Evolutionary conservation across 2,888 invertebrate species (phyloP).

Genomic region (Dolichopus griseipennis): DNA sequence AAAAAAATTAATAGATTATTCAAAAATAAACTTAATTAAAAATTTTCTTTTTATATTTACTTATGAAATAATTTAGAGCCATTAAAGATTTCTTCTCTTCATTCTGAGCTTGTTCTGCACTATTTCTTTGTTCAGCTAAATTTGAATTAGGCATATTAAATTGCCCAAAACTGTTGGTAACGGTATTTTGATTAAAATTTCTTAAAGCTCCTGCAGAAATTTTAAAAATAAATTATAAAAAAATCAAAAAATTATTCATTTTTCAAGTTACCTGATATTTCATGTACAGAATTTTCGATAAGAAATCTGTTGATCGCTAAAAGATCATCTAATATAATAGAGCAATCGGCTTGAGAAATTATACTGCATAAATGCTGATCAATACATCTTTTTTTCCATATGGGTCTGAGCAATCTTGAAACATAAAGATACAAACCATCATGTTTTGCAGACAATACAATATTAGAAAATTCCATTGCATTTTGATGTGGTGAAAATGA

Average conservation of each 20-base stretch:
- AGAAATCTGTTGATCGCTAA: slow-evolving; percentile 67
- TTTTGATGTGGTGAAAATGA: slow-evolving; percentile 20
- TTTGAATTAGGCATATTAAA: slow-evolving; percentile 24
- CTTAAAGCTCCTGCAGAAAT: neutral
- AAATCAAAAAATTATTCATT: neutral
- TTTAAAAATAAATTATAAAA: slow-evolving; percentile 8
- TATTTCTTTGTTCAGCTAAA: slow-evolving; percentile 33
- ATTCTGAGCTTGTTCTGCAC: slow-evolving; percentile 46
- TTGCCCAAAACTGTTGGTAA: slow-evolving; percentile 28
- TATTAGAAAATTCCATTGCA: slow-evolving; percentile 29
- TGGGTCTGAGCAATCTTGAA: slow-evolving; percentile 73
- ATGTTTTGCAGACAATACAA: slow-evolving; percentile 71
- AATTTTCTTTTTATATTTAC: slow-evolving; percentile 38
- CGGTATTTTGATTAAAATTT: slow-evolving; percentile 19
- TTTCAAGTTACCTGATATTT: slow-evolving; percentile 31
- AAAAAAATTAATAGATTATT: neutral
- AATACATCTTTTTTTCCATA: slow-evolving; percentile 78
- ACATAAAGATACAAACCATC: slow-evolving; percentile 89
- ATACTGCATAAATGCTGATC: slow-evolving; percentile 59
- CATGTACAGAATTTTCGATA: slow-evolving; percentile 52
- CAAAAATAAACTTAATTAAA: neutral
- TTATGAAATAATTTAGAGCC: slow-evolving; percentile 62
- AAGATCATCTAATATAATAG: slow-evolving; percentile 63
- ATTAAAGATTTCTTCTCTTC: slow-evolving; percentile 71
- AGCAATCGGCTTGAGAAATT: slow-evolving; percentile 61